Evolutionary conservation across 2,888 invertebrate genomes (phyloP), one percentile per base, ranked within the genome.

Genomic region (Meteorus cinctellus): DNA sequence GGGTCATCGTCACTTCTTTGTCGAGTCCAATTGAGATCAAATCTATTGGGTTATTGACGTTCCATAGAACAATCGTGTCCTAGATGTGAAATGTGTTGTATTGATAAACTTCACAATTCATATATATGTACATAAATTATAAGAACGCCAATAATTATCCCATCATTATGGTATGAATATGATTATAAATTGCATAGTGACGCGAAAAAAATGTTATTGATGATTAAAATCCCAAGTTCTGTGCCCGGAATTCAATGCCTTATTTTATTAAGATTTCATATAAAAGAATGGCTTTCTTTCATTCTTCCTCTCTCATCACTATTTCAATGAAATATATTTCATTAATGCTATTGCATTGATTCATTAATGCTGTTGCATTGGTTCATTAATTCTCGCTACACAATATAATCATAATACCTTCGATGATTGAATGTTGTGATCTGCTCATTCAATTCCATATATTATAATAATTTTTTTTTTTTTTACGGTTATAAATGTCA

Each of bases 31-130:
- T 27, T 29, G 29, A 24, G 27, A 51, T 51, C 48, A 16, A 68
- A 68, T 68, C 48, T 68, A 68, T 68, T 48, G 29, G 29, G 16
- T 68, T 51, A 48, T 31, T 68, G n/a, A 51, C 36, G 65, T 1
- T 24, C n/a, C 36, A 6, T 19, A 14, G 29, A 29, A 31, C 16
- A 62, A 29, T 14, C 62, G 62, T 36, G 36, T 31, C 34, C 34
- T 27, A 36, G 34, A 65, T n/a, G n/a, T 29, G 12, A n/a, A 36
- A 34, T 36, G 36, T 4, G n/a, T 19, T 19, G n/a, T n/a, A 55
- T 55, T 55, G 19, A n/a, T 55, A 16, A 48, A 48, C 51, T 55
- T 55, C 5, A 6, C 19, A 19, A 55, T 55, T 55, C 19, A 55
- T 55, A 24, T 55, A 24, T 48, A 2, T 16, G 5, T 48, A n/a